Conservation (phyloP, 2,113 vertebrate genomes). For the Tylochromis polylepis region DNA sequence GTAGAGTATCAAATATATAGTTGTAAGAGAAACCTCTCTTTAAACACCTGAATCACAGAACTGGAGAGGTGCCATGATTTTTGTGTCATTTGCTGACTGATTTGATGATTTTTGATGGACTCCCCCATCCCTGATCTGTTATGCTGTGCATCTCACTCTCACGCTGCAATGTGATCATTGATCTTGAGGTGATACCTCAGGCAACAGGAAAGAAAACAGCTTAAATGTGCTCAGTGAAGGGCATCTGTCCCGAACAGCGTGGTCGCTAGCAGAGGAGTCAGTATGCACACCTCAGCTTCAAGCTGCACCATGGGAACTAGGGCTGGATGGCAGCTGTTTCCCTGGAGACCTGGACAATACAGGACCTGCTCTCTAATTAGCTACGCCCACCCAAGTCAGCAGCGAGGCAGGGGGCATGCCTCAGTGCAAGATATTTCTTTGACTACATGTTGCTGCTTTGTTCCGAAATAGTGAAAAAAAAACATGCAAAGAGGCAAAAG, state of each 20-base stretch:
- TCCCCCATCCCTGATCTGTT: background rate
- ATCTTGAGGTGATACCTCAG: background rate
- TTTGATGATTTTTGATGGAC: background rate
- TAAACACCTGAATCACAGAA: background rate
- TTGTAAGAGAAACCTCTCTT: background rate
- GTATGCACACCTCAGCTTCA: slow-evolving; percentile 22
- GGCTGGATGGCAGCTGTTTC: slow-evolving; percentile 46
- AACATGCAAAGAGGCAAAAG: background rate
- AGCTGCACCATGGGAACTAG: slow-evolving; percentile 34
- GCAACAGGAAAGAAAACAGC: background rate
- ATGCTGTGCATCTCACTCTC: background rate
- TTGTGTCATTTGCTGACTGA: background rate
- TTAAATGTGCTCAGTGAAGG: slow-evolving; percentile 12
- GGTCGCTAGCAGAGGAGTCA: background rate
- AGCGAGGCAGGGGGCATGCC: background rate
- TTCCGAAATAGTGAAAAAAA: background rate
- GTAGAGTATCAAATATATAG: background rate
- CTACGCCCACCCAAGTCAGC: slow-evolving; percentile 22
- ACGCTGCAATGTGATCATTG: background rate
- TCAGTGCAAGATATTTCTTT: slow-evolving; percentile 1
- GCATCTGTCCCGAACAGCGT: background rate
- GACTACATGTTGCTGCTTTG: background rate
- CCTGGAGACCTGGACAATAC: slow-evolving; percentile 46
- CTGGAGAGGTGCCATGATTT: background rate
- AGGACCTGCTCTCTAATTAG: slow-evolving; percentile 41